Base-by-base conservation (phyloP, 2,888 invertebrate genomes). In the Lapara coniferarum region DNA sequence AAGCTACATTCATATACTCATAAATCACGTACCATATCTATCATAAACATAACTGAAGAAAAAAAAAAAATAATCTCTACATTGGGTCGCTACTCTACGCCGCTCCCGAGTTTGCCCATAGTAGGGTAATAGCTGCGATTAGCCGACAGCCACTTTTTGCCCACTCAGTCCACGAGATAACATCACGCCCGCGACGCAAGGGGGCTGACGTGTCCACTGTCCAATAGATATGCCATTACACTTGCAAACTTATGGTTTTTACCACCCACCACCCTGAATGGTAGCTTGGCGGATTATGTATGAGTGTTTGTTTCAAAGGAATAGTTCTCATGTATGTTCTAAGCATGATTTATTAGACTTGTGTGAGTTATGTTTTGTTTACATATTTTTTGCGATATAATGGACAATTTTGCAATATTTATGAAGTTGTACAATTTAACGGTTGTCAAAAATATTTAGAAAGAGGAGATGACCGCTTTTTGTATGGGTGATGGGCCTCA, bases 81-180 rank as follows among this genome's bases (percentile, higher is more conserved):
- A 8, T 70, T 71, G 67, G 37, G 4, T 8, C 2, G 6, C 66
- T 76, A 71, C 74, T 75, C 79, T 78, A 67, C 66, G 12, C 2
- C 25, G 10, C 57, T 52, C 44, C 63, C 70, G 44, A 71, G 71
- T 63, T 63, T 70, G 71, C 70, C 85, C 81, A 80, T 78, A 78
- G 71, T 73, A 71, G 75, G 78, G 71, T 82, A 84, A 84, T 83
- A 58, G 68, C 66, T 51, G 57, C 81, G 84, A 84, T 85, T 84
- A 85, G 81, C 76, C 74, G 78, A 77, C 75, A 72, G 75, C 74
- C 73, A 76, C 72, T 84, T 84, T 82, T 77, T 77, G 74, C 74
- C 69, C 72, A 55, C 55, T 55, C 19, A 10, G 55, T 55, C 74
- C 74, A 74, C 75, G 73, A 77, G 81, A 80, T 79, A 71, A 73